phyloP scores from a whole-genome alignment of 2,113 vertebrate genomes.

The Melierax canorus region DNA sequence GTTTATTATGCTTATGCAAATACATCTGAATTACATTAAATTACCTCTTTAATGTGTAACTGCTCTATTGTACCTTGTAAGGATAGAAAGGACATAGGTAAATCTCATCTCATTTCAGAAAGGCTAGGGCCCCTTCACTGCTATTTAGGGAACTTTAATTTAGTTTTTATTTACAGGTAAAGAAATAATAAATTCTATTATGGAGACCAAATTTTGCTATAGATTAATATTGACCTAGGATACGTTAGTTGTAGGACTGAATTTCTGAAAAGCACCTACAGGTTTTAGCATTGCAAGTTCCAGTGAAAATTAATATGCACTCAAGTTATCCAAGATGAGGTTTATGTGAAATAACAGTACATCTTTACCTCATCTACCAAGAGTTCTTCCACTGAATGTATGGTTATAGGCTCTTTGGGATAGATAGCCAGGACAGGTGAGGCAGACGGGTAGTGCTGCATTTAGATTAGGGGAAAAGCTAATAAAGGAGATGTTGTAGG shows the following conservation, averaged over 20 bases:
- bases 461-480: neutral
- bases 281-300: neutral
- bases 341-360: neutral
- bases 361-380: neutral
- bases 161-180: neutral
- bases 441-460: accelerated
- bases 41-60: neutral
- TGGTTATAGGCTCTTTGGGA: neutral
- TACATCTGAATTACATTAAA: neutral
- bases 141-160: neutral
- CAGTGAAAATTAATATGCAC: neutral
- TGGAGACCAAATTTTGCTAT: neutral
- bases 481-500: neutral
- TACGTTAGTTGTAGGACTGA: neutral
- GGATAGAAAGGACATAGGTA: neutral
- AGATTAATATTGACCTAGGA: neutral
- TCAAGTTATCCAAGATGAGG: neutral
- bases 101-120: neutral
- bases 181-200: neutral
- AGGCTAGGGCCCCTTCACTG: accelerated
- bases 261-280: neutral
- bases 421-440: neutral
- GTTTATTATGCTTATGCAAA: neutral
- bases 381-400: neutral
- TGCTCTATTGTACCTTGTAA: neutral